Base-by-base conservation (phyloP, 1,140 invertebrate genomes). In the Daktulosphaira vitifoliae region DNA sequence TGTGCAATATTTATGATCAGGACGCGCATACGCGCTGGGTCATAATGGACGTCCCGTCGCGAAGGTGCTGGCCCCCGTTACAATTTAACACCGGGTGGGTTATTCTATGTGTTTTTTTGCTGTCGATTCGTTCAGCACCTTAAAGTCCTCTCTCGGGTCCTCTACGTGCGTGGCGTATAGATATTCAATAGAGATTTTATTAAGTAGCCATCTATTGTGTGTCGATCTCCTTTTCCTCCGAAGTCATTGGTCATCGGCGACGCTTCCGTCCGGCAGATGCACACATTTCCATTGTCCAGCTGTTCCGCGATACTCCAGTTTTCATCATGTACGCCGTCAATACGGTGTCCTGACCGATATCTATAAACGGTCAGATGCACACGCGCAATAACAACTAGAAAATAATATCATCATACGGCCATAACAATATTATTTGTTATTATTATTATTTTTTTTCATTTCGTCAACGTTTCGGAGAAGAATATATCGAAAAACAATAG, bases 211-310 rank as follows among this genome's bases (percentile, higher is more conserved):
- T 62, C 56, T 33, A 46, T 62, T 62, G 54, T 59, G 29, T 33
- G 11, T 11, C 9, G 5, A n/a, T 4, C 39, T 5, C 9, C 39
- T 3, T 4, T 4, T 11, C 9, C 54, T 29, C 39, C 2, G 42
- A 39, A 59, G 54, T 46, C 54, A 29, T 29, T 59, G 54, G 56
- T 62, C 56, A 48, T 46, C 56, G 54, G 11, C 39, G 44, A 62
- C 56, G 56, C 42, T 62, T 62, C 56, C 56, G 56, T 62, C 56
- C 56, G 56, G 56, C 56, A 62, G 56, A 62, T 62, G 56, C 15
- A 2, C 18, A 18, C 11, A 5, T 33, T 6, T 33, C 16, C 13
- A 29, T 62, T 46, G 42, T 62, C 56, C 56, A 62, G 56, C 56
- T 62, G 56, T 18, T 59, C 11, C n/a, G 29, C n/a, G n/a, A n/a